Conservation (phyloP, 2,797 vertebrate genomes). For the Zalophus californianus region DNA sequence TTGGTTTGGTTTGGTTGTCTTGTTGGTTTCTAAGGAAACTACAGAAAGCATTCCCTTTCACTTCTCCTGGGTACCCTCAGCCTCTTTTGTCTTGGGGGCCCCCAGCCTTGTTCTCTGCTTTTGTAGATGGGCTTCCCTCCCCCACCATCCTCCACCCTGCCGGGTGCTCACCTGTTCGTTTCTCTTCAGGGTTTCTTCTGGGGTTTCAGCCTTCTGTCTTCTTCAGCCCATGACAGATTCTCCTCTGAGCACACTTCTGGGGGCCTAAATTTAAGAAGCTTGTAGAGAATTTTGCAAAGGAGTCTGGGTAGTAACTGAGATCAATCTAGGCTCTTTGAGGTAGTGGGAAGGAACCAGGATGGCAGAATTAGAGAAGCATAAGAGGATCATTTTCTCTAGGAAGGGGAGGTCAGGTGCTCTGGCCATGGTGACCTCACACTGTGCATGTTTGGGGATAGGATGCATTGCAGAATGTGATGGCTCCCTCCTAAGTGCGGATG, state of each 20-base stretch:
- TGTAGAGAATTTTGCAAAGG: not conserved
- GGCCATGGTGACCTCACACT: not conserved
- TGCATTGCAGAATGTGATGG: not conserved
- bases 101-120: not conserved
- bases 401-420: not conserved
- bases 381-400: not conserved
- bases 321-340: not conserved
- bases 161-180: not conserved
- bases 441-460: not conserved
- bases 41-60: not conserved
- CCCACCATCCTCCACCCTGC: accelerated
- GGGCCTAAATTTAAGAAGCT: not conserved
- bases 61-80: not conserved
- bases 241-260: slow-evolving; percentile 3
- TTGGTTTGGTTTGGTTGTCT: not conserved
- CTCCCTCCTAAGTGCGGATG: not conserved
- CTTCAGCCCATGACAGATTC: not conserved
- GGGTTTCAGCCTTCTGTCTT: not conserved
- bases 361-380: not conserved
- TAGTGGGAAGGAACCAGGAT: not conserved
- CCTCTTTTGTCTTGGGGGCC: not conserved
- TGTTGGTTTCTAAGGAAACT: not conserved
- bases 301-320: not conserved
- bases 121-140: not conserved
- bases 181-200: not conserved